phyloP scores from a whole-genome alignment of 2,888 invertebrate species.

The Oxyteleia sp. region DNA sequence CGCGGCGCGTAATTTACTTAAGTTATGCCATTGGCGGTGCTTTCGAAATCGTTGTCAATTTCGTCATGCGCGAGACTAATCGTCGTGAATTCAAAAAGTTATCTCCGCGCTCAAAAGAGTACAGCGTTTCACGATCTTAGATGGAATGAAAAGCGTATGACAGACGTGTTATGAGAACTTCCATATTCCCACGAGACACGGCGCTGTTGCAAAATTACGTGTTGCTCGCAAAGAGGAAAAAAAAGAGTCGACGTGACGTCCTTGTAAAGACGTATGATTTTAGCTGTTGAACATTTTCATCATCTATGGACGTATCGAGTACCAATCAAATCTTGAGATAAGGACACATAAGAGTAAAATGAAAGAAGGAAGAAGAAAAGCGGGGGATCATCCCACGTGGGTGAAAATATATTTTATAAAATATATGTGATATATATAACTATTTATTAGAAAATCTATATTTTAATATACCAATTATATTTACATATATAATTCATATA shows the following conservation, averaged over 20 bases:
- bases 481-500: too few species aligned
- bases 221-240: conserved; percentile 28
- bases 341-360: background rate
- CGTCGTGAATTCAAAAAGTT: conserved; percentile 71
- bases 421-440: too few species aligned
- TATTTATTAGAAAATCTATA: too few species aligned
- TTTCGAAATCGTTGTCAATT: conserved; percentile 68
- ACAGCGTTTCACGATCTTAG: conserved; percentile 48
- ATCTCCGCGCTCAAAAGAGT: conserved; percentile 59
- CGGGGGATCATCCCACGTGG: too few species aligned
- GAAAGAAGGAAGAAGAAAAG: background rate
- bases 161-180: conserved; percentile 70
- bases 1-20: conserved; percentile 65
- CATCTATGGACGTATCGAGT: conserved; percentile 3
- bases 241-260: conserved; percentile 50
- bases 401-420: too few species aligned
- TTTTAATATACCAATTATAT: too few species aligned
- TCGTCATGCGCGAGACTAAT: conserved; percentile 69
- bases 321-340: conserved; percentile 11
- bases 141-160: conserved; percentile 68
- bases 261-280: conserved; percentile 43
- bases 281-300: conserved; percentile 44
- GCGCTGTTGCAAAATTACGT: conserved; percentile 57
- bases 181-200: conserved; percentile 69
- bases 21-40: conserved; percentile 67